These are phyloP conservation scores for Psittacula cyanocephala DNA, from an alignment of 2,113 vertebrate genomes.

Conservation along the genomic window DNA sequence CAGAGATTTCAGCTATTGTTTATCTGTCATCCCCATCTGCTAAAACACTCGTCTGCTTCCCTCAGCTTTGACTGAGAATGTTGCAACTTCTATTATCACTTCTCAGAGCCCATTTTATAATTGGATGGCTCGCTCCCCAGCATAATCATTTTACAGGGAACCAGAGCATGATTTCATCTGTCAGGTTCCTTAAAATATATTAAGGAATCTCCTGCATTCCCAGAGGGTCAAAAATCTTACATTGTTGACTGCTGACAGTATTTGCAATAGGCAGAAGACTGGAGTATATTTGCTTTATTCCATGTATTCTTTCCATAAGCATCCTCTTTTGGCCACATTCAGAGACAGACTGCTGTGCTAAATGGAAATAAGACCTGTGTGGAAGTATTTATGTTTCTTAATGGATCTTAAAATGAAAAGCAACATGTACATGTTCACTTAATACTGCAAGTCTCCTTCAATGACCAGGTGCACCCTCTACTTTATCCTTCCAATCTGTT, in stretches of 20 bases:
- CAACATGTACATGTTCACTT: neutral
- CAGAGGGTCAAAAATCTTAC: neutral
- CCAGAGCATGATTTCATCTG: neutral
- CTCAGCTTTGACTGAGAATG: neutral
- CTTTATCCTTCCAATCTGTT: neutral
- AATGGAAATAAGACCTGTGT: neutral
- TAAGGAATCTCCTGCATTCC: neutral
- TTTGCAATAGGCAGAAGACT: neutral
- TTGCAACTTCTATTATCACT: neutral
- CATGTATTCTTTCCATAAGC: neutral
- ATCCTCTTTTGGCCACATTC: neutral
- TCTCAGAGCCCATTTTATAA: neutral
- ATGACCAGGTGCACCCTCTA: neutral
- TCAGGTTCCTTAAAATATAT: neutral
- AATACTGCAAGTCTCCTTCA: neutral
- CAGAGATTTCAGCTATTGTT: neutral
- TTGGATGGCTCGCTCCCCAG: neutral
- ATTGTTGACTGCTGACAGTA: neutral
- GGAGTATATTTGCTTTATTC: neutral
- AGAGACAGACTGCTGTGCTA: neutral
- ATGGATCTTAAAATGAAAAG: neutral
- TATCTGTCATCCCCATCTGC: neutral
- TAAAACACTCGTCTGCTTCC: neutral
- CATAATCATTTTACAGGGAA: neutral
- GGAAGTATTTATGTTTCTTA: neutral